phyloP scores from a whole-genome alignment of 1,140 invertebrate species.

The Drosophila gunungcola region DNA sequence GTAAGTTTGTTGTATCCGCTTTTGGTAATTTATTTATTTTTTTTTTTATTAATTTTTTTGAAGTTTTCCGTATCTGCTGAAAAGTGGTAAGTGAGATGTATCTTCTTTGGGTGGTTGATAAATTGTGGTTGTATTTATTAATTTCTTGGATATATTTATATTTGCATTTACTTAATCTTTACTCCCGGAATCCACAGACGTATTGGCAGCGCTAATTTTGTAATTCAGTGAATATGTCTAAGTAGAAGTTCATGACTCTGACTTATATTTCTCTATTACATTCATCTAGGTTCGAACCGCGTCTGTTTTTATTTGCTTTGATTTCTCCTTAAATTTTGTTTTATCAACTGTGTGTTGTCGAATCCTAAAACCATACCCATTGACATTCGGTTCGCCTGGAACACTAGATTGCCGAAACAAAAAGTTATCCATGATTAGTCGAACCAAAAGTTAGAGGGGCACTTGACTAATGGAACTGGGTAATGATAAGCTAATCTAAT shows the following conservation, averaged over 20 bases:
- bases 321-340: neutral
- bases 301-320: neutral
- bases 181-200: no score
- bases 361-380: neutral
- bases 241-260: neutral
- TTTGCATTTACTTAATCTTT: no score
- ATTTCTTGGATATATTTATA: no score
- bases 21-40: no score
- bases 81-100: no score
- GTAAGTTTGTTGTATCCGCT: neutral
- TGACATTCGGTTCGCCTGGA: neutral
- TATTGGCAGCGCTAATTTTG: no score
- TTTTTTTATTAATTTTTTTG: no score
- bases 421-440: neutral
- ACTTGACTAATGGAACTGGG: constrained; percentile 7
- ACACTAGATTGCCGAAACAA: neutral
- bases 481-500: constrained; percentile 20
- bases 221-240: neutral
- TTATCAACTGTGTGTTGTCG: neutral
- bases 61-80: no score
- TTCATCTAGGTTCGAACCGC: neutral
- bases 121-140: no score
- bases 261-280: neutral
- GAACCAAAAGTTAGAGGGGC: neutral
- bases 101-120: no score